Evolutionary conservation across 2,888 invertebrate species (phyloP).

Genomic region (Melanargia galathea): DNA sequence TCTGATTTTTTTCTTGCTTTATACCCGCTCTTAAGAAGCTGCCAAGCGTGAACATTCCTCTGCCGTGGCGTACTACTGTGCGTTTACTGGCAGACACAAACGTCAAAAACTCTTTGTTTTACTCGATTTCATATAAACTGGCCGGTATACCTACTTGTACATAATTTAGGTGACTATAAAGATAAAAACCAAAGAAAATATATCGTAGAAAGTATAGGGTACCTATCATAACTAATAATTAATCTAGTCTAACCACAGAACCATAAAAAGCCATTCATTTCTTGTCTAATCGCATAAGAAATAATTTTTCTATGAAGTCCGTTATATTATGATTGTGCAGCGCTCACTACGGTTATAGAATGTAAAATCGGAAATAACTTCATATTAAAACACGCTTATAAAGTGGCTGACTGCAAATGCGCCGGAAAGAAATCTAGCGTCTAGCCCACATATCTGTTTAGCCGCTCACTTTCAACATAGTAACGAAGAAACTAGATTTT

Average conservation of each 20-base stretch:
- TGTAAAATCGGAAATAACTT: constrained; percentile 32
- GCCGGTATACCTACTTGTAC: too few relatives aligned
- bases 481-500: constrained; percentile 17
- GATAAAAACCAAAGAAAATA: not conserved
- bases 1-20: too few relatives aligned
- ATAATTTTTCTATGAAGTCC: constrained; percentile 15
- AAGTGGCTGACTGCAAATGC: constrained; percentile 27
- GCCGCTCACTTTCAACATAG: constrained; percentile 34
- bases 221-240: too few relatives aligned
- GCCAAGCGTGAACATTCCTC: too few relatives aligned
- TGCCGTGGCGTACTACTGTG: too few relatives aligned
- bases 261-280: not conserved
- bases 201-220: not conserved
- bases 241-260: too few relatives aligned
- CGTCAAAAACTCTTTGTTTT: too few relatives aligned
- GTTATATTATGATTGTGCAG: constrained; percentile 11
- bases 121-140: too few relatives aligned
- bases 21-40: too few relatives aligned
- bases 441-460: constrained; percentile 33
- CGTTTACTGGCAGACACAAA: too few relatives aligned
- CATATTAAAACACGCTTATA: constrained; percentile 34
- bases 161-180: too few relatives aligned
- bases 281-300: not conserved
- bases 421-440: constrained; percentile 42
- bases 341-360: constrained; percentile 21